A percentile compares a stretch with the other conserved stretches of the same genome.
phyloP scores from a whole-genome alignment of 2,888 invertebrate genomes.

The Omphaloscelis lunosa region DNA sequence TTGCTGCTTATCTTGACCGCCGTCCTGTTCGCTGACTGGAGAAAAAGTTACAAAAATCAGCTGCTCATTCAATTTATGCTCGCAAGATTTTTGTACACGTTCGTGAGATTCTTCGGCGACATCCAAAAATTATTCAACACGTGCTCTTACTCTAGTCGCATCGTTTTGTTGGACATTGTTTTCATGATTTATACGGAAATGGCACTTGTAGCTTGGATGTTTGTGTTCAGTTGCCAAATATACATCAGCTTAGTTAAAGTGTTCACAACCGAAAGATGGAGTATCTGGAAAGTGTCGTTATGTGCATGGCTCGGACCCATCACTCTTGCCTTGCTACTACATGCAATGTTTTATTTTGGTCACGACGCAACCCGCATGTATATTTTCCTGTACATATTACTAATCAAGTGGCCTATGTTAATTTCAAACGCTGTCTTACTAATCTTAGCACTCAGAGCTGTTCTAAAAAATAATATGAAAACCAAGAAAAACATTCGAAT shows the following conservation, averaged over 20 bases:
- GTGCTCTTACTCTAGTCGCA: conserved; percentile 36
- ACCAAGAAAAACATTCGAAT: conserved; percentile 74
- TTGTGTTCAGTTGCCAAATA: conserved; percentile 82
- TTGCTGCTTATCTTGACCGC: conserved; percentile 80
- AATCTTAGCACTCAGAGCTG: conserved; percentile 75
- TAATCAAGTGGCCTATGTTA: conserved; percentile 83
- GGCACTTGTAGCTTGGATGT: conserved; percentile 83
- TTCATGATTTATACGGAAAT: conserved; percentile 79
- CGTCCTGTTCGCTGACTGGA: conserved; percentile 81
- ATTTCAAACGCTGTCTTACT: conserved; percentile 78
- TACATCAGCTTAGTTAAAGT: conserved; percentile 82
- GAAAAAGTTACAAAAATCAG: conserved; percentile 82
- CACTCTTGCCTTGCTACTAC: conserved; percentile 65
- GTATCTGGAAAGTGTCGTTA: conserved; percentile 75
- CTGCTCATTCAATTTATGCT: conserved; percentile 84
- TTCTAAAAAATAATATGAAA: conserved; percentile 75
- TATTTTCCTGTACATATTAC: conserved; percentile 72
- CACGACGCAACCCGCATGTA: conserved; percentile 51
- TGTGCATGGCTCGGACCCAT: conserved; percentile 78
- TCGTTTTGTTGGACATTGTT: conserved; percentile 68
- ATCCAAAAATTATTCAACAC: conserved; percentile 66
- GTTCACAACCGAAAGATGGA: conserved; percentile 69
- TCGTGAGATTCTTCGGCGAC: conserved; percentile 77
- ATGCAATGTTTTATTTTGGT: conserved; percentile 56
- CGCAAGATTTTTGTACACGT: conserved; percentile 79